phyloP scores from a whole-genome alignment of 1,140 invertebrate species.

The Cotesia typhae region DNA sequence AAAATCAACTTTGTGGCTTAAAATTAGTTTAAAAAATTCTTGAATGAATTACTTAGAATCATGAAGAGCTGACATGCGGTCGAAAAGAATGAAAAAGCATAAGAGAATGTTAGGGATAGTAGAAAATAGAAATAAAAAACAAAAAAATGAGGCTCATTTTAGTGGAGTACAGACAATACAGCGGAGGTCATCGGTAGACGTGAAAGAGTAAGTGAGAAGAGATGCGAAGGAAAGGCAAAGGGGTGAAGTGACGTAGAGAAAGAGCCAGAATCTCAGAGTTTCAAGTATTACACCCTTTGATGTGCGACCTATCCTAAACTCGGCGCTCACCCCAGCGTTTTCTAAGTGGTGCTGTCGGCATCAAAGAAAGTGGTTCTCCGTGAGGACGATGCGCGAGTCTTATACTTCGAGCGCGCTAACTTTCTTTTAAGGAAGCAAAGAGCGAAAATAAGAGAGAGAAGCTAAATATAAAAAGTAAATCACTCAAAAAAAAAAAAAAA shows the following conservation, averaged over 20 bases:
- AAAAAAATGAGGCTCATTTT: conserved; percentile 59
- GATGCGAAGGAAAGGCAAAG: conserved; percentile 35
- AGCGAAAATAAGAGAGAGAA: background rate
- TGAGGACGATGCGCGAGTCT: conserved; percentile 46
- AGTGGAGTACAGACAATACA: conserved; percentile 49
- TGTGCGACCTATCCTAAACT: conserved; percentile 56
- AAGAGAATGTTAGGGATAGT: conserved; percentile 42
- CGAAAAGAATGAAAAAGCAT: background rate
- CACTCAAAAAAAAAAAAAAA: too few species aligned
- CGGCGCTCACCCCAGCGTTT: conserved; percentile 39
- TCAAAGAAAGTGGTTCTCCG: conserved; percentile 62
- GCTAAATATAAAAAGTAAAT: too few species aligned
- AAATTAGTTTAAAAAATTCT: conserved; percentile 6
- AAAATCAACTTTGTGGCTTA: too few species aligned
- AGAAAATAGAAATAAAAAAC: conserved; percentile 17
- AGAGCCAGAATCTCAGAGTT: conserved; percentile 53
- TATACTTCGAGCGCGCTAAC: conserved; percentile 53
- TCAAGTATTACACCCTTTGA: conserved; percentile 65
- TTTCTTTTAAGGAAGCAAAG: conserved; percentile 35
- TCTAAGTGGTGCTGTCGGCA: conserved; percentile 45
- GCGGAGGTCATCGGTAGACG: conserved; percentile 58
- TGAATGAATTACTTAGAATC: background rate
- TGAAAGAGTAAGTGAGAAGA: conserved; percentile 17
- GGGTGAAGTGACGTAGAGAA: conserved; percentile 6
- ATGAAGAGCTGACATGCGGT: conserved; percentile 9